These are phyloP conservation scores for Eutolmus rufibarbis DNA, from an alignment of 2,888 invertebrate species.

Conservation along the genomic window DNA sequence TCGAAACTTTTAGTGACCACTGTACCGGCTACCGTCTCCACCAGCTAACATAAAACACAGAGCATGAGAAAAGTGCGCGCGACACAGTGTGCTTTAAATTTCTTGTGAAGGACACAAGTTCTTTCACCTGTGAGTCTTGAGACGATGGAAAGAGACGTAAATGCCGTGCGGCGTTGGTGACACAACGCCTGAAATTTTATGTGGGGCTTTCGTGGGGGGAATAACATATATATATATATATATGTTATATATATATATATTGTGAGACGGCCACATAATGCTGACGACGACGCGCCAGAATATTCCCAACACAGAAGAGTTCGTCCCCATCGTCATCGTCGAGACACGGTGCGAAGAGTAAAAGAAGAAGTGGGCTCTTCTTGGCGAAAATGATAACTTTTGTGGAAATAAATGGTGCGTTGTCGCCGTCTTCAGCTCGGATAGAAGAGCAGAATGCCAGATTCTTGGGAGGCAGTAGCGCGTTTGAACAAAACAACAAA, in stretches of 20 bases:
- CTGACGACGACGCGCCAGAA: background rate
- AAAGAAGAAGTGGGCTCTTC: background rate
- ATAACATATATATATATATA: background rate
- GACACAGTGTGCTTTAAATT: constrained; percentile 1
- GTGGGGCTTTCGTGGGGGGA: background rate
- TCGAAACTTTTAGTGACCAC: background rate
- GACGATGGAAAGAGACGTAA: constrained; percentile 19
- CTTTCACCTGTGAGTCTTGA: constrained; percentile 45
- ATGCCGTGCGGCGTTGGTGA: constrained; percentile 12
- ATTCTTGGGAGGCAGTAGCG: background rate
- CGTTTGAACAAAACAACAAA: background rate
- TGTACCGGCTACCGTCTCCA: background rate
- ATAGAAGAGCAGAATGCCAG: background rate
- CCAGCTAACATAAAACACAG: background rate
- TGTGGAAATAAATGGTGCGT: background rate
- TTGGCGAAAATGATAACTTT: background rate
- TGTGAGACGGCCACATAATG: background rate
- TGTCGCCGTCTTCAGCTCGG: background rate
- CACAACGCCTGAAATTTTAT: constrained; percentile 21
- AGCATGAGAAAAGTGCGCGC: constrained; percentile 19
- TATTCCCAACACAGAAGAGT: background rate
- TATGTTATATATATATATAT: background rate
- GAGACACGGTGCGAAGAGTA: background rate
- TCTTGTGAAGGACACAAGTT: constrained; percentile 48
- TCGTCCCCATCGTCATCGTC: background rate